A percentile compares a stretch with the other conserved stretches of the same genome.
These are phyloP conservation scores for Trichechus manatus DNA, from an alignment of 2,113 vertebrate genomes.

Conservation along the genomic window DNA sequence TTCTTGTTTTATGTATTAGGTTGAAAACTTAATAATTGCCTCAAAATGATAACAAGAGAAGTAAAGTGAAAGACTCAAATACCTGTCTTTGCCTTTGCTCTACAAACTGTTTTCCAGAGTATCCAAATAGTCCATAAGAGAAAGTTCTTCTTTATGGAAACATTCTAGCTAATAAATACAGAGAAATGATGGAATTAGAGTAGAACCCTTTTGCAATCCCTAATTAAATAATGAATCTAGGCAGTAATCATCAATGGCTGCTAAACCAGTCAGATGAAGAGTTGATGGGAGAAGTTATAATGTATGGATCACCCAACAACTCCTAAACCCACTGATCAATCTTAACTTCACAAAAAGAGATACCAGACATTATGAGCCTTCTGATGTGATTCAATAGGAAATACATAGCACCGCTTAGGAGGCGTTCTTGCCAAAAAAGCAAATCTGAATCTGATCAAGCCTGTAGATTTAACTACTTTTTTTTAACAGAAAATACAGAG, in stretches of 20 bases:
- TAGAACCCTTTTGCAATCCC: background rate
- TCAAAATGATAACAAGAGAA: background rate
- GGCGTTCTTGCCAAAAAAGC: background rate
- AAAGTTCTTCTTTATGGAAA: background rate
- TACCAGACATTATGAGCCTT: background rate
- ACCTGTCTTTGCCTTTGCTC: background rate
- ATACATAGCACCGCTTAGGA: background rate
- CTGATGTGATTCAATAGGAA: background rate
- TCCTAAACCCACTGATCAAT: background rate
- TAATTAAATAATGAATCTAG: background rate
- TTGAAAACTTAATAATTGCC: background rate
- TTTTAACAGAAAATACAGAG: background rate
- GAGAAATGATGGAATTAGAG: background rate
- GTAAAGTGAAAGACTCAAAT: constrained; percentile 20
- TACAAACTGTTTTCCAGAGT: background rate
- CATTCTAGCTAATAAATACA: background rate
- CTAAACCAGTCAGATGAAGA: background rate
- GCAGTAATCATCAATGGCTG: background rate
- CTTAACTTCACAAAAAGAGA: background rate
- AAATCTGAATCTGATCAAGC: background rate
- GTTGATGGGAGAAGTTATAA: background rate
- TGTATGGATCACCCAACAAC: background rate
- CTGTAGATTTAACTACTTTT: background rate
- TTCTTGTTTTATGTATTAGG: background rate
- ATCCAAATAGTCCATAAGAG: background rate